These are phyloP conservation scores for Nomia melanderi DNA, from an alignment of 1,140 invertebrate genomes.

Conservation along the genomic window DNA sequence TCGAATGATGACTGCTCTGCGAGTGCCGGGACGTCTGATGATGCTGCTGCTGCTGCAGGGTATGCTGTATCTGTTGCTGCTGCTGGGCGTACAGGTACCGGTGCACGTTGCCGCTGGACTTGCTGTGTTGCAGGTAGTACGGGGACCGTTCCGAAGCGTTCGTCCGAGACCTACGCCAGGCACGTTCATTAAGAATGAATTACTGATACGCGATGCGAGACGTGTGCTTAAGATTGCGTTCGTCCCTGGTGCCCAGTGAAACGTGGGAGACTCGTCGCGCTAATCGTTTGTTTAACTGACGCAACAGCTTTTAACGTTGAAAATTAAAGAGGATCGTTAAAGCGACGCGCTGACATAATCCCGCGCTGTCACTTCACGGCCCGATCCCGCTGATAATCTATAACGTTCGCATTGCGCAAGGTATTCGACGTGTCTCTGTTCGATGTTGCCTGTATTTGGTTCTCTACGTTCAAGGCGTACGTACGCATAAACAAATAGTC, in stretches of 20 bases:
- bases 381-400: conserved; percentile 26
- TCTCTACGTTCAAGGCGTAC: no score
- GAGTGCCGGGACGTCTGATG: conserved; percentile 73
- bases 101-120: conserved; percentile 84
- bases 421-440: background rate
- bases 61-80: conserved; percentile 70
- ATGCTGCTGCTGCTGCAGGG: conserved; percentile 69
- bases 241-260: no score
- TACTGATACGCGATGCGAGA: background rate
- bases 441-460: background rate
- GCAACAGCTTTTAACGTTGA: background rate
- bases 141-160: conserved; percentile 71
- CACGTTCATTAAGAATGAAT: conserved; percentile 60
- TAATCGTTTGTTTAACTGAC: background rate
- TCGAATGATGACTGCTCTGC: conserved; percentile 75
- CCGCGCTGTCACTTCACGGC: background rate
- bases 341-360: conserved; percentile 17
- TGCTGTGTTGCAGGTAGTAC: conserved; percentile 82
- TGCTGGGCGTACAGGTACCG: conserved; percentile 80
- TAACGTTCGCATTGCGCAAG: background rate
- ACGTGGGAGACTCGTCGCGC: background rate
- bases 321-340: conserved; percentile 10
- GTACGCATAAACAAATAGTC: no score
- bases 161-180: conserved; percentile 73
- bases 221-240: background rate